Evolutionary conservation across 2,888 invertebrate genomes (phyloP).

Genomic region (Drosophila fulvimacula): DNA sequence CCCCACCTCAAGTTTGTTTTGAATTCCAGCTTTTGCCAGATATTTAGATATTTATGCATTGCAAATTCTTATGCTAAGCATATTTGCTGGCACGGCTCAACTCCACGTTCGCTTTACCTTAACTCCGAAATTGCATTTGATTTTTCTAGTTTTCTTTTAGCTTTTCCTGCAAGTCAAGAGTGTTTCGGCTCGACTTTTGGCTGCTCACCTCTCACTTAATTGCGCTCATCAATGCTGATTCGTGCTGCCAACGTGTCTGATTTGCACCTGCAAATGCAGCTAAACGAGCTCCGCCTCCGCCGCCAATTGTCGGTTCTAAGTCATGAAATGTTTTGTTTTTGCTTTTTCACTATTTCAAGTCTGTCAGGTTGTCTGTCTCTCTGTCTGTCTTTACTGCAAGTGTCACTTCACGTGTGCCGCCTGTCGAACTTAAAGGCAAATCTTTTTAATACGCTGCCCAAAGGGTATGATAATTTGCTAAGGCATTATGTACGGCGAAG

Average conservation of each 20-base stretch:
- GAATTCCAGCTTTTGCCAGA: too few relatives aligned
- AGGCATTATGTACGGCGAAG: not conserved
- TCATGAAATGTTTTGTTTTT: slow-evolving; percentile 6
- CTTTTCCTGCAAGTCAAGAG: too few relatives aligned
- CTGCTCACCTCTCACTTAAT: not conserved
- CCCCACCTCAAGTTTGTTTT: too few relatives aligned
- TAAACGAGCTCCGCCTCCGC: slow-evolving; percentile 13
- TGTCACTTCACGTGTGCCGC: slow-evolving; percentile 36
- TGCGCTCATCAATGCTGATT: slow-evolving; percentile 53
- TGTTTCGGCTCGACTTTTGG: too few relatives aligned
- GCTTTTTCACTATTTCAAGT: slow-evolving; percentile 9
- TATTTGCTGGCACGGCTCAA: too few relatives aligned
- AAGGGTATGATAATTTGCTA: not conserved
- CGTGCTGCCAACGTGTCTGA: slow-evolving; percentile 56
- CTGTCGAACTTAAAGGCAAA: slow-evolving; percentile 33
- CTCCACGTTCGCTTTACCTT: too few relatives aligned
- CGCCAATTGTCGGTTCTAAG: slow-evolving; percentile 6
- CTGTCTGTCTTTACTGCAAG: slow-evolving; percentile 4
- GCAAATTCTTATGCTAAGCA: too few relatives aligned
- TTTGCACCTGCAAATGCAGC: slow-evolving; percentile 28
- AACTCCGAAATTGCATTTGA: too few relatives aligned
- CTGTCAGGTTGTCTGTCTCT: not conserved
- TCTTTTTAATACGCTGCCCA: slow-evolving; percentile 9
- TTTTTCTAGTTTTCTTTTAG: not conserved
- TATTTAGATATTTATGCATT: too few relatives aligned